Conservation (phyloP, 2,113 vertebrate species). For the Acrocephalus arundinaceus region DNA sequence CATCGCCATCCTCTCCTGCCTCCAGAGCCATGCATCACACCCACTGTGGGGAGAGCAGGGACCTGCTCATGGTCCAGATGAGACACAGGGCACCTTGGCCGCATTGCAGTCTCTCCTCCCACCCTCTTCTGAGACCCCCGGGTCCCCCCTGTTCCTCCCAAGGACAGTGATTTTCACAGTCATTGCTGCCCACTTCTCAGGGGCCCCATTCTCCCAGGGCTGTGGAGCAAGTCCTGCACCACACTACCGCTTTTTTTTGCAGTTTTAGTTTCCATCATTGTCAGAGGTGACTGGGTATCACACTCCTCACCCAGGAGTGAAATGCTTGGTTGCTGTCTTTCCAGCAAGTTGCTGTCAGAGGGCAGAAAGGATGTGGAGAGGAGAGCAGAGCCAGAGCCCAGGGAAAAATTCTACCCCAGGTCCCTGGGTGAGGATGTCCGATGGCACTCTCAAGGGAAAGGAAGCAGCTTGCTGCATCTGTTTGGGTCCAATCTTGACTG, state of each 20-base stretch:
- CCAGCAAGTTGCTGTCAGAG: neutral
- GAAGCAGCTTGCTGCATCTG: neutral
- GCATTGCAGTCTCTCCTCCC: neutral
- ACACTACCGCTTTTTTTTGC: neutral
- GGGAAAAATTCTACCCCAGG: neutral
- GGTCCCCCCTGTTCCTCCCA: neutral
- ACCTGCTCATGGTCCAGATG: neutral
- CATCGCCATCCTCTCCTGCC: rapidly evolving
- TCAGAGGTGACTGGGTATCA: neutral
- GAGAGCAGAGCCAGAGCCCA: neutral
- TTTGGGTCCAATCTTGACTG: neutral
- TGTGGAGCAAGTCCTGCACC: neutral
- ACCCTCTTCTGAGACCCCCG: neutral
- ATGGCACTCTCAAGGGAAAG: neutral
- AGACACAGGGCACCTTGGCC: neutral
- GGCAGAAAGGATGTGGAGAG: neutral
- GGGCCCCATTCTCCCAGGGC: neutral
- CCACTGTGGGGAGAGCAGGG: rapidly evolving
- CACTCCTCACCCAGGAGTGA: neutral
- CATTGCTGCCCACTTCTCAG: neutral
- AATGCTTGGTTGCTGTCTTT: neutral
- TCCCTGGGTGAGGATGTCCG: neutral
- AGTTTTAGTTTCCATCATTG: neutral
- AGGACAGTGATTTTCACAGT: neutral
- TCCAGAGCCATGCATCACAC: neutral